Percentiles rank a stretch among this genome's conserved stretches.
Conservation (phyloP, 1,140 invertebrate species). For the Diprion similis region DNA sequence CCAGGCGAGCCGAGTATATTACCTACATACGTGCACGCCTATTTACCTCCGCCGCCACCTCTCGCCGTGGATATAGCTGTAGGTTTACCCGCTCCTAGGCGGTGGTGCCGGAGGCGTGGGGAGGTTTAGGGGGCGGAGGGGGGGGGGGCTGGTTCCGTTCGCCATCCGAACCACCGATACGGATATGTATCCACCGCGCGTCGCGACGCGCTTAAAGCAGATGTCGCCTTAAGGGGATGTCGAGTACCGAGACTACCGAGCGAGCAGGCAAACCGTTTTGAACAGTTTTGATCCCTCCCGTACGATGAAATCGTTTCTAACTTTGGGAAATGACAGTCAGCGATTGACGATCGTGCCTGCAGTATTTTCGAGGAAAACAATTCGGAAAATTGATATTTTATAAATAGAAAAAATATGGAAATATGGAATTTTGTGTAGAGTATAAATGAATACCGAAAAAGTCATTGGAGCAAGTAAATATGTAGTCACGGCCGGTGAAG, state of each 20-base stretch:
- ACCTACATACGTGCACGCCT: constrained; percentile 4
- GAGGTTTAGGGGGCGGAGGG: constrained; percentile 17
- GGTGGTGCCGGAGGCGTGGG: background rate
- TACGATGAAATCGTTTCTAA: too few species aligned
- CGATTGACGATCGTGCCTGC: too few species aligned
- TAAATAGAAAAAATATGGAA: too few species aligned
- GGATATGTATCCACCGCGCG: background rate
- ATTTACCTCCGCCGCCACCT: background rate
- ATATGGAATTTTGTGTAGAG: too few species aligned
- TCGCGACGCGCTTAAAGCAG: background rate
- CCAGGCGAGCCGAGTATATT: background rate
- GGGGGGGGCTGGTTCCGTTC: constrained; percentile 13
- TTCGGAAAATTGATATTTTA: too few species aligned
- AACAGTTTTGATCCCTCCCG: background rate
- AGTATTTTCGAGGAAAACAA: too few species aligned
- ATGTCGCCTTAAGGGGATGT: background rate
- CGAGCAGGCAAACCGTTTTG: background rate
- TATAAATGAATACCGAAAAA: too few species aligned
- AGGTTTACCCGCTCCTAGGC: background rate
- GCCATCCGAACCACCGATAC: background rate
- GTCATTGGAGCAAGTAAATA: too few species aligned
- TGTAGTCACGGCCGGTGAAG: too few species aligned
- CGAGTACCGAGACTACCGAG: background rate
- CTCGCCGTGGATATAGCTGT: too few species aligned
- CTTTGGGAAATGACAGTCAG: too few species aligned